A percentile compares a stretch with the other conserved stretches of the same genome.
Conservation (phyloP, 2,797 vertebrate genomes). For the Enteromius mattozi region DNA sequence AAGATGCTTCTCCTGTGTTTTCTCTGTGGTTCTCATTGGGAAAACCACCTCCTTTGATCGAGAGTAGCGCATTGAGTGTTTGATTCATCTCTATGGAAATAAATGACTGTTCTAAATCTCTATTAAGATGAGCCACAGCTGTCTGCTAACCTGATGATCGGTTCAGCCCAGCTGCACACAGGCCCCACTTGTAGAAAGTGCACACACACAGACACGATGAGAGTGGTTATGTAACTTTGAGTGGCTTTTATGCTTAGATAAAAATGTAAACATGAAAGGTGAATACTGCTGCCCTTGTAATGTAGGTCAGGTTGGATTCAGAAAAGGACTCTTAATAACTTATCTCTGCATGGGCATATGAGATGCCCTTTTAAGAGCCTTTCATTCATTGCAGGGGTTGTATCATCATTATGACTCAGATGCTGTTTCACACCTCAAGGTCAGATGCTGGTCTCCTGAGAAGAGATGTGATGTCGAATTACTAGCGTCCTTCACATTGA, state of each 20-base stretch:
- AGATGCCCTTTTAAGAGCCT: not conserved
- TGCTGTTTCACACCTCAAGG: constrained; percentile 3
- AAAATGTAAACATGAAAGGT: not conserved
- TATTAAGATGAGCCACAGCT: constrained; percentile 41
- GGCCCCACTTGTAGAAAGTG: constrained; percentile 1
- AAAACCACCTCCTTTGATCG: constrained; percentile 12
- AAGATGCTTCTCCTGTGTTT: not conserved
- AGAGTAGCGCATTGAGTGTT: not conserved
- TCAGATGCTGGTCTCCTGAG: not conserved
- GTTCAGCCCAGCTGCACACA: not conserved
- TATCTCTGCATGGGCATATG: not conserved
- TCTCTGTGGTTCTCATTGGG: not conserved
- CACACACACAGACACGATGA: not conserved
- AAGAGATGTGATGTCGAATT: not conserved
- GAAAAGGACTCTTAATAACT: constrained; percentile 4
- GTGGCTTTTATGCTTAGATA: constrained; percentile 1
- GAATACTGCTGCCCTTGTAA: not conserved
- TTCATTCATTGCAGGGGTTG: not conserved
- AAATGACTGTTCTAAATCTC: constrained; percentile 31
- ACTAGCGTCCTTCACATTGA: not conserved
- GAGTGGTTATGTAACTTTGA: not conserved
- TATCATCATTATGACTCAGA: not conserved
- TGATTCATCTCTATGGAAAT: constrained; percentile 44
- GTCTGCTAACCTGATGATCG: constrained; percentile 15
- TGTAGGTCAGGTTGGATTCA: constrained; percentile 6